Evolutionary conservation across 1,140 invertebrate genomes (phyloP), one percentile per base, ranked within the genome.

Genomic region (Frieseomelitta varia): DNA sequence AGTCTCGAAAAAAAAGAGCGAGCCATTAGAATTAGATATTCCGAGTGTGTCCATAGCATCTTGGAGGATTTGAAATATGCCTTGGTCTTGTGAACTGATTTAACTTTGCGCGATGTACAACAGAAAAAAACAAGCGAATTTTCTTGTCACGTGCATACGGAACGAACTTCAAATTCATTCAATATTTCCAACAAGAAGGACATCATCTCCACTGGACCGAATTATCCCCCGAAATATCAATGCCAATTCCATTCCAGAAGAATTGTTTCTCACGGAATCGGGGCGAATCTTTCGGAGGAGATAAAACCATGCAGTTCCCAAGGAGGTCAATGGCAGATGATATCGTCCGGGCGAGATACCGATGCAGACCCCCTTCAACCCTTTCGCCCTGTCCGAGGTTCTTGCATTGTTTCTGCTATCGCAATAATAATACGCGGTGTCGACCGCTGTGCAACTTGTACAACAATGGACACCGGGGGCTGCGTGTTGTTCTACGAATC

Each of bases 261-360:
- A 12, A n/a, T 24, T 24, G 56, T 61, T n/a, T 1, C 24, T 30
- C 30, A 3, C 10, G 34, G 30, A 21, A 27, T 39, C 34, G 39
- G 24, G 17, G 4, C 4, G n/a, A 19, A 27, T 56, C 63, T 78
- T 53, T 1, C 88, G 85, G 85, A n/a, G 63, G 8, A 63, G 58
- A 51, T 61, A 51, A 76, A 61, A 76, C 15, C 34, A 0, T 30
- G 58, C 24, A 12, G 3, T 11, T 27, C 4, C 17, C 15, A 63
- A 47, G 74, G 80, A 90, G 88, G 86, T 89, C 88, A 90, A 87
- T 90, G 86, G 88, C 85, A 92, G 90, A 90, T 91, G 72, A 79
- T 91, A 91, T 92, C 91, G 79, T 47, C n/a, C 63, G 78, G 21
- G 58, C 85, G 87, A 90, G 89, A 92, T 92, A 91, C 84, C 89